These are phyloP conservation scores for Etheostoma cragini DNA, from an alignment of 2,113 vertebrate genomes.

Conservation along the genomic window DNA sequence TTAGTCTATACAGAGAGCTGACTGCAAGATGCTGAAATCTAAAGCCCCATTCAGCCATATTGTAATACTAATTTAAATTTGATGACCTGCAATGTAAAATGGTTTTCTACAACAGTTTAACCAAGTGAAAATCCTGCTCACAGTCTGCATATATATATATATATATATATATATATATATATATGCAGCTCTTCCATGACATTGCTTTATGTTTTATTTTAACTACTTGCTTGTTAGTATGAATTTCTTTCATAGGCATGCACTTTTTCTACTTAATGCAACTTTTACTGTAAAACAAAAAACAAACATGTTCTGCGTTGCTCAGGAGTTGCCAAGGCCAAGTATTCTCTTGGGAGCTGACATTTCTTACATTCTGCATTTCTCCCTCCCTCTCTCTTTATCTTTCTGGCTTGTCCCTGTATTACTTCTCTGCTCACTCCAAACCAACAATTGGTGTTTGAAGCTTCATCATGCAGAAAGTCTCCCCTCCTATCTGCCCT, in stretches of 20 bases:
- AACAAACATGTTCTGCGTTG: slow-evolving; percentile 30
- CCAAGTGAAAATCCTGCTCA: neutral
- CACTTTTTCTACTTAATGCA: slow-evolving; percentile 41
- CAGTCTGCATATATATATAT: slow-evolving; percentile 5
- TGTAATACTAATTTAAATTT: neutral
- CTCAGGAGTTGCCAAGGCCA: slow-evolving; percentile 43
- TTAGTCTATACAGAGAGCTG: neutral
- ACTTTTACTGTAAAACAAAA: slow-evolving; percentile 41
- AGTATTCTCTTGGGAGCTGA: slow-evolving; percentile 52
- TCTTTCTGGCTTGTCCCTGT: slow-evolving; percentile 45
- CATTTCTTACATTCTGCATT: slow-evolving; percentile 60
- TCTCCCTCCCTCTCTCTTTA: slow-evolving; percentile 33
- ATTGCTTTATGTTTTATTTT: slow-evolving; percentile 35
- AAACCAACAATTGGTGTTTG: slow-evolving; percentile 52
- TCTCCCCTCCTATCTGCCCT: slow-evolving; percentile 22
- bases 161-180: slow-evolving; percentile 5
- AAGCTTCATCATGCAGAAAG: slow-evolving; percentile 51
- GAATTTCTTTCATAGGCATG: slow-evolving; percentile 11
- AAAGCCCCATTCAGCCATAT: neutral
- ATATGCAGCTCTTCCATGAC: slow-evolving; percentile 12
- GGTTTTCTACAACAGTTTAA: slow-evolving; percentile 14
- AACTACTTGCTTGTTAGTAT: slow-evolving; percentile 7
- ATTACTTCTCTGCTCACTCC: slow-evolving; percentile 38
- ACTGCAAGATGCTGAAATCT: neutral
- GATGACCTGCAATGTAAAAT: slow-evolving; percentile 18